Evolutionary conservation across 2,888 invertebrate species (phyloP).

Genomic region (Rhagonycha fulva): DNA sequence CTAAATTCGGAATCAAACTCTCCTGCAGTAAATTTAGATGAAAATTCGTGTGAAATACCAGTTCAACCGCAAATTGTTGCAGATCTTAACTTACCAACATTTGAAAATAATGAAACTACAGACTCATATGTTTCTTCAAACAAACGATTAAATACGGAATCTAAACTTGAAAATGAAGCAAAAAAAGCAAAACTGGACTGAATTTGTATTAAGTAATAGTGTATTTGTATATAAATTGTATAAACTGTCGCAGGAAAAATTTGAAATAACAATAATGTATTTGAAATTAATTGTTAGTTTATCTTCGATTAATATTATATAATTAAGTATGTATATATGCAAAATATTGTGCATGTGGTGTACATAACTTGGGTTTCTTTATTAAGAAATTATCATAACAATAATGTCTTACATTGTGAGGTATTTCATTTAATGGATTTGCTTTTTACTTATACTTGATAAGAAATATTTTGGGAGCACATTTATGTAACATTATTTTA

Average conservation of each 20-base stretch:
- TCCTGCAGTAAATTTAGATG: constrained; percentile 38
- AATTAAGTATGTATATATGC: constrained; percentile 21
- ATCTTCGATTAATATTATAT: constrained; percentile 4
- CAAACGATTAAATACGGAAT: constrained; percentile 13
- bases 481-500: constrained; percentile 17
- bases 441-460: constrained; percentile 17
- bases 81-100: constrained; percentile 28
- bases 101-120: constrained; percentile 9
- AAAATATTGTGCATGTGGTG: not conserved
- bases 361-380: not conserved
- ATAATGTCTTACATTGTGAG: not conserved
- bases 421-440: constrained; percentile 8
- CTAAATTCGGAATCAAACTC: constrained; percentile 17
- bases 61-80: constrained; percentile 51
- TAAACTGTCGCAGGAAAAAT: constrained; percentile 26
- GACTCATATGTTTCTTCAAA: constrained; percentile 7
- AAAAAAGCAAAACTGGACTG: constrained; percentile 45
- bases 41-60: constrained; percentile 52
- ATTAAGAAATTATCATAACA: constrained; percentile 4
- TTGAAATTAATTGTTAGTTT: not conserved
- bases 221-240: constrained; percentile 39
- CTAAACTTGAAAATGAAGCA: constrained; percentile 26
- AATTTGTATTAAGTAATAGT: constrained; percentile 30
- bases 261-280: not conserved
- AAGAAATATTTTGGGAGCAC: constrained; percentile 13